Evolutionary conservation across 2,113 vertebrate species (phyloP).

Genomic region (Rhinolophus ferrumequinum): DNA sequence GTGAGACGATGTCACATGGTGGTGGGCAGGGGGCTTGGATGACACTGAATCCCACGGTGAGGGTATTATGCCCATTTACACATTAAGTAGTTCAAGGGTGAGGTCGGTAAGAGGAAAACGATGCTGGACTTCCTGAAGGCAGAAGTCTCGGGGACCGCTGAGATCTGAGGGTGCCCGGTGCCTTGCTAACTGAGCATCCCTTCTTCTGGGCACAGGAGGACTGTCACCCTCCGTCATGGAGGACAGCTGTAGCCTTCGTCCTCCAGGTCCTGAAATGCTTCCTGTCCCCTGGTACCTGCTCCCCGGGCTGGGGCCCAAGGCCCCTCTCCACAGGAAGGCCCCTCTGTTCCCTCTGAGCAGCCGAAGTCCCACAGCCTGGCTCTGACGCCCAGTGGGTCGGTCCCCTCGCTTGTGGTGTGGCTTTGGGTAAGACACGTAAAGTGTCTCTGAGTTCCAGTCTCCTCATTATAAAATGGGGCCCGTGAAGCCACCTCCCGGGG

Average conservation of each 20-base stretch:
- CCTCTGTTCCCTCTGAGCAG: not conserved
- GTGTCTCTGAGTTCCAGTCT: not conserved
- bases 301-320: not conserved
- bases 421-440: not conserved
- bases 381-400: not conserved
- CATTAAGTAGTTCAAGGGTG: not conserved
- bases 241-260: not conserved
- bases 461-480: not conserved
- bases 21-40: not conserved
- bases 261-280: not conserved
- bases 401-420: not conserved
- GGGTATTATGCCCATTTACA: not conserved
- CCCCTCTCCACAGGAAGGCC: not conserved
- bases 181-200: not conserved
- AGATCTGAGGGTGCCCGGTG: not conserved
- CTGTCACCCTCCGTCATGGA: rapidly evolving
- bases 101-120: not conserved
- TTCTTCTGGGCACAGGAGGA: not conserved
- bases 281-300: not conserved
- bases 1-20: not conserved
- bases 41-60: not conserved
- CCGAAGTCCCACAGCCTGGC: not conserved
- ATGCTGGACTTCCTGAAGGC: not conserved
- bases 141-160: not conserved
- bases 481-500: not conserved